A percentile compares a stretch with the other conserved stretches of the same genome.
Evolutionary conservation across 2,888 invertebrate genomes (phyloP).

Genomic region (Andricus quercusramuli): DNA sequence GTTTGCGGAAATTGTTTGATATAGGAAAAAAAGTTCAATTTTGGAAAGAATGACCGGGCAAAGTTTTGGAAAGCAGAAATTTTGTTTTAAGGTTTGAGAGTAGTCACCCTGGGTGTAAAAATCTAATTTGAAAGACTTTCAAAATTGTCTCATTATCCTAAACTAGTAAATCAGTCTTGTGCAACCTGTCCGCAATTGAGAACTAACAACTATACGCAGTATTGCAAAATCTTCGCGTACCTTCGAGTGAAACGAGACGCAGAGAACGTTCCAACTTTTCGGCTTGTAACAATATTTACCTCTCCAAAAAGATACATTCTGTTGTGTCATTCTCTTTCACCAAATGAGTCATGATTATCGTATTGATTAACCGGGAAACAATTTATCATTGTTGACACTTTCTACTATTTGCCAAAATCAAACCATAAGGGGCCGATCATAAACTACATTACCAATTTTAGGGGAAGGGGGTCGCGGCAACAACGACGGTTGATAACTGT

Average conservation of each 20-base stretch:
- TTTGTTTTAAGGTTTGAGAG: too few species aligned
- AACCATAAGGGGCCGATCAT: too few species aligned
- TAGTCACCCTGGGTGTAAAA: too few species aligned
- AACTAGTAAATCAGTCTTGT: not conserved
- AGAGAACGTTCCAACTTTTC: slow-evolving; percentile 10
- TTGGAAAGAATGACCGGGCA: too few species aligned
- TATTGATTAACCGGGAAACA: not conserved
- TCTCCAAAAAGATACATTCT: not conserved
- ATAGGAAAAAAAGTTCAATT: too few species aligned
- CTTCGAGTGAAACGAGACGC: slow-evolving; percentile 13
- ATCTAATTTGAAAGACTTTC: not conserved
- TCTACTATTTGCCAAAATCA: too few species aligned
- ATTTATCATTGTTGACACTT: too few species aligned
- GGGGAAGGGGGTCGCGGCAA: too few species aligned
- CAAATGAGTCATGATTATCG: not conserved
- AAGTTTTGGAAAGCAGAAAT: too few species aligned
- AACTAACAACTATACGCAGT: not conserved
- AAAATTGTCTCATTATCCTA: not conserved
- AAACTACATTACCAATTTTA: too few species aligned
- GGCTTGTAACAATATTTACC: not conserved
- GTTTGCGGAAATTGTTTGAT: too few species aligned
- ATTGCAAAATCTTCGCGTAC: slow-evolving; percentile 15
- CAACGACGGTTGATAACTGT: too few species aligned
- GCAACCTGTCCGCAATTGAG: not conserved
- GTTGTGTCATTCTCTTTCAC: slow-evolving; percentile 13